These are phyloP conservation scores for Cyanistes caeruleus DNA, from an alignment of 2,113 vertebrate genomes.

Conservation along the genomic window DNA sequence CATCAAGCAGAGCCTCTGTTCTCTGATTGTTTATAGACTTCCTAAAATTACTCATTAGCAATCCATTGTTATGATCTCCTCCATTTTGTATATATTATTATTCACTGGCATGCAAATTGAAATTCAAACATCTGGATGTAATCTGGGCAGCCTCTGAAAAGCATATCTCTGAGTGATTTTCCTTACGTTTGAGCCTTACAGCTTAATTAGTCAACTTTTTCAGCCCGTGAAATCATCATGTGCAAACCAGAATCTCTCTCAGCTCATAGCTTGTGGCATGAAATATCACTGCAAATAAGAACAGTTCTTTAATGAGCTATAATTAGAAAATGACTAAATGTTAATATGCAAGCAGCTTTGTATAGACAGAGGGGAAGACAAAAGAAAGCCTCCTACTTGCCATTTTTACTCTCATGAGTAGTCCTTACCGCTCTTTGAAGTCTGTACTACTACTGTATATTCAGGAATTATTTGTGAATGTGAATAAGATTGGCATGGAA, in stretches of 20 bases:
- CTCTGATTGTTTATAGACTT: conserved; percentile 39
- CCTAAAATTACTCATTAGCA: conserved; percentile 62
- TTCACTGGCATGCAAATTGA: conserved; percentile 44
- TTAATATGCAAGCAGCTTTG: background rate
- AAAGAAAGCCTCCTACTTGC: background rate
- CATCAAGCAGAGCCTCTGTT: background rate
- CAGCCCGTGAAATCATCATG: conserved; percentile 17
- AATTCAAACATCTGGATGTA: conserved; percentile 59
- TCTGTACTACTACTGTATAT: background rate
- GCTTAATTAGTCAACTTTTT: conserved; percentile 43
- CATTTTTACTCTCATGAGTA: background rate
- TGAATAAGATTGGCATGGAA: background rate
- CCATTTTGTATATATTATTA: conserved; percentile 58
- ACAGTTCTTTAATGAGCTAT: background rate
- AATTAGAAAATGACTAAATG: conserved; percentile 19
- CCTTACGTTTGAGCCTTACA: background rate
- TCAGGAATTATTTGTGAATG: background rate
- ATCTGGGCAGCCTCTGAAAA: conserved; percentile 41
- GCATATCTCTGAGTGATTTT: conserved; percentile 9
- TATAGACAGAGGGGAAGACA: background rate
- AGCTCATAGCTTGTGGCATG: background rate
- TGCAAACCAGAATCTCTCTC: background rate
- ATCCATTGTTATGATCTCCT: conserved; percentile 56
- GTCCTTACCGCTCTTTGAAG: background rate
- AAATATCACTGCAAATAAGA: background rate